Base-by-base conservation (phyloP, 2,113 vertebrate genomes). In the Columbina picui region DNA sequence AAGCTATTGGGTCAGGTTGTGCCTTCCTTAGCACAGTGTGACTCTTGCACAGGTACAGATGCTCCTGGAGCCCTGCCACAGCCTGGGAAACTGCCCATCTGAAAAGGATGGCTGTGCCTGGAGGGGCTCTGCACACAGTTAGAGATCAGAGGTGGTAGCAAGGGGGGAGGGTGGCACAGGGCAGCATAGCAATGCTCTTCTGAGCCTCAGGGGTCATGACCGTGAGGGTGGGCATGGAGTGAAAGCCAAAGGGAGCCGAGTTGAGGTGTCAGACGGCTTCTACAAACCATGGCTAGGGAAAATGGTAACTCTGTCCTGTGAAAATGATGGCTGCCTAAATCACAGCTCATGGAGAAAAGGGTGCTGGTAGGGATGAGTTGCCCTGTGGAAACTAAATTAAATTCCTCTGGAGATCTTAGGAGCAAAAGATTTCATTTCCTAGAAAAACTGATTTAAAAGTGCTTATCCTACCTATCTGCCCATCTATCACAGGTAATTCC, bases 401-500 rank as follows among this genome's bases (percentile, higher is more conserved):
- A 89, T 49, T 73, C 21, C 39, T 90, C 68, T 38, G 14, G 49
- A 90, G 69, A 87, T 87, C 0, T 8, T 61, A 82, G 38, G 16
- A 83, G 22, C n/a, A 12, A 61, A 80, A 84, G 56, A 90, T 86
- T 60, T 84, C 4, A 64, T 96, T 95, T 94, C 70, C 63, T 34
- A 78, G 68, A 74, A 96, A 94, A 93, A 60, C 7, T 34, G 21
- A 77, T 74, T 94, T 71, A 67, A 91, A 95, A 80, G 55, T 93
- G 50, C 79, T 86, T 95, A 75, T 84, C 30, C 71, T 81, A 94
- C 75, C 18, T 84, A 78, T 86, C 75, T 88, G 55, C 39, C 87
- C 60, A 75, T 90, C 90, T 89, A 16, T 94, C 85, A 81, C 14
- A 75, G 49, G 41, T 71, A 92, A 92, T 96, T 95, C 65, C 83